Percentiles rank a stretch among this genome's conserved stretches.
phyloP scores from a whole-genome alignment of 2,888 invertebrate genomes.

The Euplexia lucipara region DNA sequence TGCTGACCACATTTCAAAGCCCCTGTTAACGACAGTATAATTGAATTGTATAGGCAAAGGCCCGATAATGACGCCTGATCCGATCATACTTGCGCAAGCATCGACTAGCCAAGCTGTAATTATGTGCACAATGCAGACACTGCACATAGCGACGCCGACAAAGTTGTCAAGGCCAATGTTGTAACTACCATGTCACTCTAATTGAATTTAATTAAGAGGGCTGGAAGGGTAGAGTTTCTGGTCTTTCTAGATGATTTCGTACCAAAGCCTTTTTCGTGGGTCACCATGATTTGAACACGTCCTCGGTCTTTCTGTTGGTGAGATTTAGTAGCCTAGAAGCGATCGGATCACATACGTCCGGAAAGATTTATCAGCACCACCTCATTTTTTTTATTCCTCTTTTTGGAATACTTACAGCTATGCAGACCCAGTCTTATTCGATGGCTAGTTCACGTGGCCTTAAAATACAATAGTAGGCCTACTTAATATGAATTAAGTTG shows the following conservation, averaged over 20 bases:
- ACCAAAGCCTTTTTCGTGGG: neutral
- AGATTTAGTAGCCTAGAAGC: neutral
- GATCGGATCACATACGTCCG: neutral
- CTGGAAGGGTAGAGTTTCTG: constrained; percentile 3
- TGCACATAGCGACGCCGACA: constrained; percentile 49
- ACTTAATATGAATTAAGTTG: no score
- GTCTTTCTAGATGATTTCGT: neutral
- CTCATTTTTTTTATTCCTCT: no score
- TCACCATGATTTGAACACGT: neutral
- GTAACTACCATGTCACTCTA: constrained; percentile 11
- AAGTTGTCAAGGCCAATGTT: constrained; percentile 58
- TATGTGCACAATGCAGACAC: constrained; percentile 58
- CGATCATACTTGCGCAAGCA: constrained; percentile 69
- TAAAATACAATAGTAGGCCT: no score
- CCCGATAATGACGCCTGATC: constrained; percentile 67
- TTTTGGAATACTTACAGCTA: no score
- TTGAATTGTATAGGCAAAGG: constrained; percentile 70
- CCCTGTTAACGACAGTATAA: constrained; percentile 56
- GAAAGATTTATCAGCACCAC: neutral
- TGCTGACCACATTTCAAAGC: constrained; percentile 45
- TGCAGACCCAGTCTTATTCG: no score
- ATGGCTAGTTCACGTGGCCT: no score
- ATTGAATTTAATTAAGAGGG: constrained; percentile 26
- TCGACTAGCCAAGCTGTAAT: constrained; percentile 61
- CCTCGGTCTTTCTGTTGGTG: neutral